Percentiles rank a stretch among this genome's conserved stretches.
These are phyloP conservation scores for Diadophis punctatus DNA, from an alignment of 2,113 vertebrate species.

Conservation along the genomic window DNA sequence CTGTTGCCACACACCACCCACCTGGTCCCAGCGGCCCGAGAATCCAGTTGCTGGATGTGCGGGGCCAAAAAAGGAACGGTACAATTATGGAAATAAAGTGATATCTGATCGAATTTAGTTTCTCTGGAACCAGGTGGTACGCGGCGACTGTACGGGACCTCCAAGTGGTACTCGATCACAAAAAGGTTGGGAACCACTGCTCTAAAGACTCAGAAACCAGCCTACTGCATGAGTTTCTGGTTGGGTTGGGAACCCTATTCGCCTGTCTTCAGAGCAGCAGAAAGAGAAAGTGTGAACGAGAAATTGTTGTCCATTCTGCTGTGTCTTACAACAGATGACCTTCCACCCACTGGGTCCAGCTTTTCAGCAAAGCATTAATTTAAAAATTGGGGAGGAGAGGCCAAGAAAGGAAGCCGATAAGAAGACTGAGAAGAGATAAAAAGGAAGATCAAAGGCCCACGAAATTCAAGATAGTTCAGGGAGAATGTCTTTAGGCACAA, in stretches of 20 bases:
- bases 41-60: too few relatives aligned
- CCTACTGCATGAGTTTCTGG: background rate
- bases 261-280: background rate
- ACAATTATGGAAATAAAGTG: too few relatives aligned
- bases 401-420: background rate
- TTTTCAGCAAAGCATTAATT: background rate
- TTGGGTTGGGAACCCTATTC: background rate
- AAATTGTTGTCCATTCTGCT: background rate
- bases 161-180: too few relatives aligned
- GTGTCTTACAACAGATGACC: background rate
- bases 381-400: background rate
- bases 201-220: conserved; percentile 43
- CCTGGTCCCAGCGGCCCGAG: too few relatives aligned
- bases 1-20: too few relatives aligned
- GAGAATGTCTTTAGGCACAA: background rate
- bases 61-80: too few relatives aligned
- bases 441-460: background rate
- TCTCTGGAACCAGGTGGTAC: too few relatives aligned
- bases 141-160: too few relatives aligned
- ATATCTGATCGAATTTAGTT: too few relatives aligned
- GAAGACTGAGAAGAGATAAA: background rate
- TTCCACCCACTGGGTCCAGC: background rate
- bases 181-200: too few relatives aligned
- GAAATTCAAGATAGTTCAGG: background rate
- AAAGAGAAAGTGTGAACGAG: background rate